These are phyloP conservation scores for Pseudeuparius sepicola DNA, from an alignment of 2,888 invertebrate genomes.

Conservation along the genomic window DNA sequence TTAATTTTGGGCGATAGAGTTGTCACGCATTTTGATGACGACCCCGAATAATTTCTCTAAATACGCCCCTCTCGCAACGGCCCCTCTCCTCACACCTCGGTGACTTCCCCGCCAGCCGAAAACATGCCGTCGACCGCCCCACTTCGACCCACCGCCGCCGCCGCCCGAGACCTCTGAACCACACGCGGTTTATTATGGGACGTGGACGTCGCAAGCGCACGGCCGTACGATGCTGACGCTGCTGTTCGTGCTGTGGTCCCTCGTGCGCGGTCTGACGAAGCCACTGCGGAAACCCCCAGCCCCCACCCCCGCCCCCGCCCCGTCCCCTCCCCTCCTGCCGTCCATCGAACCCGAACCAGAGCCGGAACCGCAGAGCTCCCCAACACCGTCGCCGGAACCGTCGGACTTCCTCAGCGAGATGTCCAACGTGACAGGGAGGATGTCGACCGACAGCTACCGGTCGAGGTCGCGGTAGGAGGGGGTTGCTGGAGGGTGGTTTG, in stretches of 20 bases:
- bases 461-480: constrained; percentile 28
- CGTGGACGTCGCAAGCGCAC: neutral
- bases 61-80: neutral
- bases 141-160: too few relatives aligned
- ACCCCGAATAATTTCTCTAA: too few relatives aligned
- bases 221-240: constrained; percentile 54
- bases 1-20: too few relatives aligned
- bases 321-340: constrained; percentile 40
- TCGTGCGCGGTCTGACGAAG: constrained; percentile 47
- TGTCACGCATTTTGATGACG: too few relatives aligned
- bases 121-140: constrained; percentile 7
- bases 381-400: constrained; percentile 33
- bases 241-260: constrained; percentile 53
- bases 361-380: constrained; percentile 19
- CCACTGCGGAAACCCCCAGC: too few relatives aligned
- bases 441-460: constrained; percentile 33
- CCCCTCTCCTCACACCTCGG: constrained; percentile 5
- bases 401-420: constrained; percentile 32
- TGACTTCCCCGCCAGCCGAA: too few relatives aligned
- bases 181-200: too few relatives aligned
- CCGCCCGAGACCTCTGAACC: too few relatives aligned
- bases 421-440: constrained; percentile 32
- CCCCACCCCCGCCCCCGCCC: constrained; percentile 20
- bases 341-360: neutral
- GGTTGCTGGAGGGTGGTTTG: too few relatives aligned